Evolutionary conservation across 2,113 vertebrate genomes (phyloP), one percentile per base, ranked within the genome.

Genomic region (Phainopepla nitens): DNA sequence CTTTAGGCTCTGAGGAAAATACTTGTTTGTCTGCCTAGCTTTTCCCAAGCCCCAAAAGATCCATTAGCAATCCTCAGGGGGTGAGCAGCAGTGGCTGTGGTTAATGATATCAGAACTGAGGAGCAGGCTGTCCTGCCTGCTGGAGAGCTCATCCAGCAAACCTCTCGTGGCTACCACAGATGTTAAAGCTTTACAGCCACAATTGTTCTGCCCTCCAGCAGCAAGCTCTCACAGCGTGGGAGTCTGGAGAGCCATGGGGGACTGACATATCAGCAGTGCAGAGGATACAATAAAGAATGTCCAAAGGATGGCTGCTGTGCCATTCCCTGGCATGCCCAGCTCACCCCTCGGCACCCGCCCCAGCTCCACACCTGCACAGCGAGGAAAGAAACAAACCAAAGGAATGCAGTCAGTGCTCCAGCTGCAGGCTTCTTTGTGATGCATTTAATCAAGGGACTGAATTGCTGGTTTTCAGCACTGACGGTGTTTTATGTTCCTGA

Each of bases 101-200:
- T 44, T 89, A 50, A 66, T 22, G 56, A n/a, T 10, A 62, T 18
- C 81, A 60, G 29, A 66, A 44, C 45, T 1, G 2, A 87, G 66
- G 54, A 93, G 36, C 62, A 58, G 56, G 56, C 36, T 89, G 79
- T 88, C 87, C 94, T 96, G 94, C 91, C 96, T 94, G 86, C 87
- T 87, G 82, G 85, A 79, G 90, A 92, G 36, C 83, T 96, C 92
- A 89, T 45, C 62, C 89, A 77, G 35, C 62, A 95, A 87, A 75
- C 29, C 35, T n/a, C 66, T 87, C 28, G 6, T 10, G 75, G 89
- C 50, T 89, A 49, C 47, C 29, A 6, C 93, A 96, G 81, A 95
- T 94, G 87, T 79, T 85, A 70, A 75, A 65, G 60, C 62, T 93
- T 90, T 75, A 58, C 53, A 82, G 73, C 15, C 57, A 15, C 73